A percentile compares a stretch with the other conserved stretches of the same genome.
Conservation (phyloP, 1,140 invertebrate species). For the Rhopalosiphum padi region DNA sequence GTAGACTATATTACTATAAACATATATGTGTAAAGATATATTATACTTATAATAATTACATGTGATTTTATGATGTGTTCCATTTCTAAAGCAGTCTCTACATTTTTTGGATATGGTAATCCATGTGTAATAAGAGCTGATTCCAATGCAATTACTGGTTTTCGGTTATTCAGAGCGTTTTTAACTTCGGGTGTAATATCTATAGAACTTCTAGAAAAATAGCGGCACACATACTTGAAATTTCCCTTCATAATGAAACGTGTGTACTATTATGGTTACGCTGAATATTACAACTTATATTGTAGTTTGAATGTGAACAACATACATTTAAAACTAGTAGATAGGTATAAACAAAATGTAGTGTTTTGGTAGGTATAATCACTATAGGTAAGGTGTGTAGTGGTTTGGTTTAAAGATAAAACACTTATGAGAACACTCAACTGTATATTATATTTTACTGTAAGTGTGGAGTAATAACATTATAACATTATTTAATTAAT, state of each 20-base stretch:
- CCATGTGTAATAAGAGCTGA: constrained; percentile 98
- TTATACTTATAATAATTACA: constrained; percentile 64
- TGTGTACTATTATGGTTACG: not conserved
- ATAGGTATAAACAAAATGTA: not conserved
- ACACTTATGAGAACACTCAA: not conserved
- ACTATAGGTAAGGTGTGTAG: not conserved
- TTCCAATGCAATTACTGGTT: constrained; percentile 91
- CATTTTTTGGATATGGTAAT: constrained; percentile 93
- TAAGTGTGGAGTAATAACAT: too few species aligned
- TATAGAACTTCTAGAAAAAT: constrained; percentile 51
- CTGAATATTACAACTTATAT: not conserved
- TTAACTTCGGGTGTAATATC: constrained; percentile 69
- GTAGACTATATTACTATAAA: not conserved
- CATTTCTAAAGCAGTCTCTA: constrained; percentile 82
- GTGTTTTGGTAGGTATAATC: not conserved
- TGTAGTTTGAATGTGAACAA: not conserved
- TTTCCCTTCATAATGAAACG: constrained; percentile 26
- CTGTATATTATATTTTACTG: not conserved
- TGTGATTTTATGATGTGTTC: constrained; percentile 78
- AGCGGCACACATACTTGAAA: not conserved
- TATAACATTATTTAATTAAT: not conserved
- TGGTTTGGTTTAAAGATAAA: not conserved
- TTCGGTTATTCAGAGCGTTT: constrained; percentile 67
- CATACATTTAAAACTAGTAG: not conserved
- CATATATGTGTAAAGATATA: constrained; percentile 11